Base-by-base conservation (phyloP, 2,888 invertebrate species). In the Lithophane leautieri region DNA sequence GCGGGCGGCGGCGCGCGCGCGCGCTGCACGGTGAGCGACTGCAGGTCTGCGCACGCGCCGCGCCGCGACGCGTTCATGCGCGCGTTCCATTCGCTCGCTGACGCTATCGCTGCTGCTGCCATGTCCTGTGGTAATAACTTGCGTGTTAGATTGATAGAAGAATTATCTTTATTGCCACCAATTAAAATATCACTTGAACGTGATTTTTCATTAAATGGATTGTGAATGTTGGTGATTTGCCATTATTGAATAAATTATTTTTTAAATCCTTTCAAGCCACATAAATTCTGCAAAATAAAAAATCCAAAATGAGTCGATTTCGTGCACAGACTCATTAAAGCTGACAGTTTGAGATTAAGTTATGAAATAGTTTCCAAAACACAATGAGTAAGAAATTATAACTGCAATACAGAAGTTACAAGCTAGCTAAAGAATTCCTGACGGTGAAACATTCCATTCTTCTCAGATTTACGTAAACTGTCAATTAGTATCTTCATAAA, bases 21-120 rank as follows among this genome's bases (percentile, higher is more conserved):
- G 6, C 98, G 97, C 93, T 98, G 98, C 82, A 99, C 97, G 0
- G 98, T 98, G 88, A 98, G 98, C 65, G 98, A 99, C 96, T 99
- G 99, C 86, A 99, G 97, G 96, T 99, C 99, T 92, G 99, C 98
- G 91, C 98, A 99, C 56, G 98, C 98, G 72, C 97, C 97, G 86
- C 97, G 97, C 40, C 98, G 97, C n/a, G 97, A 86, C 89, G 97
- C 98, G 95, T 99, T 99, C 85, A 99, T 97, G 79, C 97, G 98
- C 11, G 97, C 96, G 96, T 99, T 99, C 98, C 98, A 99, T 86
- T 98, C 98, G 63, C 98, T 97, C 3, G 98, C 98, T 1, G 98
- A 98, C 84, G 98, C 98, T 76, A 99, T 97, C 2, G 99, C 99
- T 89, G 98, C 98, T 81, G 98, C 98, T 61, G 98, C 98, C 89